Base-by-base conservation (phyloP, 1,140 invertebrate species). In the Drosophila subpulchrella region DNA sequence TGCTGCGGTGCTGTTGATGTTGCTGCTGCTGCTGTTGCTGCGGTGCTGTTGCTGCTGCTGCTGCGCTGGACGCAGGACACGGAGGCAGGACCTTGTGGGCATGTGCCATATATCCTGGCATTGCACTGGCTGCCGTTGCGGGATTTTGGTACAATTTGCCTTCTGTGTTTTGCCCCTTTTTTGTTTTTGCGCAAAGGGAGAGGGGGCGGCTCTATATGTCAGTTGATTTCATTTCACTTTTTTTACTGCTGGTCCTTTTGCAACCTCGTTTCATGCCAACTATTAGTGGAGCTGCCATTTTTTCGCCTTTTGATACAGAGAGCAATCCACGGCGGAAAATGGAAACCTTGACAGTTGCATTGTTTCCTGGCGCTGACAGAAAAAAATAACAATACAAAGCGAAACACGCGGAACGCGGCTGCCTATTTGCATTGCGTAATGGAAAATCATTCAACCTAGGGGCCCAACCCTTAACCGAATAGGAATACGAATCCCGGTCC, bases 151-250 rank as follows among this genome's bases (percentile, higher is more conserved):
- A 83, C 84, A 88, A 89, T 88, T 88, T 80, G 81, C 81, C 77
- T 80, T 66, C 81, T 72, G 39, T 57, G 42, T 39, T 67, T 55
- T 34, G 38, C 24, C 47, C 32, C 32, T 53, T 81, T 75, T 65
- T 66, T 48, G 39, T 62, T 78, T 70, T 71, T 78, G 59, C 59
- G 75, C 74, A 65, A 68, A 82, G 67, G 81, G 67, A 58, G 79
- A 6, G 62, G 56, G 34, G 60, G 32, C 53, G 44, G 56, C 60
- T 85, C 82, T 88, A 83, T 88, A 86, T 88, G 84, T 83, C 83
- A 88, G 83, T 86, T 89, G 83, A 88, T 88, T 88, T 89, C 79
- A 79, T 88, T 88, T 86, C 84, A 89, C 83, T 88, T 88, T 88
- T 81, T 80, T 74, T 71, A 75, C 68, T 71, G 47, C 15, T 42